Base-by-base conservation (phyloP, 2,797 vertebrate genomes). In the Sebastolobus altivelis region DNA sequence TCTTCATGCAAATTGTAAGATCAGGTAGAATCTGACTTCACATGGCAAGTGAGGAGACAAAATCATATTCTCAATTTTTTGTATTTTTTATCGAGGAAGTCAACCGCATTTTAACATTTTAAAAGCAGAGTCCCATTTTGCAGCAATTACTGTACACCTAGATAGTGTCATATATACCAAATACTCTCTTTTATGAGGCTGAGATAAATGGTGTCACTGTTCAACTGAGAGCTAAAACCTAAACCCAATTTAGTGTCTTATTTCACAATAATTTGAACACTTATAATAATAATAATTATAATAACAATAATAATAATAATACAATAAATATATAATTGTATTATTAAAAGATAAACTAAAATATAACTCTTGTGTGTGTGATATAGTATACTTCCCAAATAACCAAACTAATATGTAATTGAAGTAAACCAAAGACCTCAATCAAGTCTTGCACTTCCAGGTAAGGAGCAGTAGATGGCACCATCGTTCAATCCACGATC, bases 401-500 rank as follows among this genome's bases (percentile, higher is more conserved):
- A 40, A 60, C 10, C 14, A 12, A 16, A 66, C 3, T 14, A 20
- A 75, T 46, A 8, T 4, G 11, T 1, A 20, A 2, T 1, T 8
- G 8, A 70, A 59, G 40, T 27, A 29, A 40, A 52, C 2, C 2
- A 5, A 31, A 65, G 12, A 40, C 11, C 31, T 27, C 2, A 6
- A 2, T 27, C 22, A 22, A 5, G 6, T 3, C 0, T 2, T 80
- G 82, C 49, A 80, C 62, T 80, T 81, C 13, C 22, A 20, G 1
- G 0, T 20, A 1, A 31, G 0, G 0, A 59, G 11, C 87, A 80
- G 74, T n/a, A 88, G 92, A 81, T 89, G 89, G 89, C 65, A 78
- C 80, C 73, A 81, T 25, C 10, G 27, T 76, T 52, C 65, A 82
- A 49, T 35, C 40, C 25, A 77, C 49, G 3, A 52, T 16, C 31